Base-by-base conservation (phyloP, 2,888 invertebrate genomes). In the Sericinus montela region DNA sequence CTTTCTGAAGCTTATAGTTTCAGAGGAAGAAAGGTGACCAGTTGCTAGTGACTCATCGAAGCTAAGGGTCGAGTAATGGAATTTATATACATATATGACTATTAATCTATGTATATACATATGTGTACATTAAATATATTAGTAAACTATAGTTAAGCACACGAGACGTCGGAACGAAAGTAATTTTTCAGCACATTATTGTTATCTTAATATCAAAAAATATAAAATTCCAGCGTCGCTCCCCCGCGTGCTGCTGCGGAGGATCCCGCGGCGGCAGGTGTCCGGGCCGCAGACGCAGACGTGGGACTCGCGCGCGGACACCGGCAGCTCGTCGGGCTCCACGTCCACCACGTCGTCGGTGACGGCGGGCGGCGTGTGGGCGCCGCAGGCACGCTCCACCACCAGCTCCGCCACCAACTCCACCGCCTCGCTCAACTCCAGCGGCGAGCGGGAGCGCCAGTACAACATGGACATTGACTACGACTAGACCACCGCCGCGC, bases 381-480 rank as follows among this genome's bases (percentile, higher is more conserved):
- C 69, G 11, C 60, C 66, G 32, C 66, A 61, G 51, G 32, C 13
- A 11, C 54, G 68, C 41, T 48, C 58, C 56, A 53, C 70, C 60
- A 57, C 68, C 63, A 63, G 64, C 57, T 63, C 62, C 23, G 56
- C 63, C 48, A 62, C 2, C 5, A 19, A 62, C 57, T 61, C 62
- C 16, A 64, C 67, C 2, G 48, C 67, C 11, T 59, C 69, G 19
- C 67, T 70, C 54, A 68, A 69, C 45, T 63, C 60, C 55, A 69
- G 72, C 44, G 48, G 48, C 45, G 75, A 72, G 37, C 63, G 68
- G 53, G 74, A 72, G 56, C 67, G 65, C 42, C 74, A 77, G 58
- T 81, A 81, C 72, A 81, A 87, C 69, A 87, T 87, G 80, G 89
- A 89, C 72, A 80, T 89, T 44, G 89, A 89, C 67, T 88, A 70